Base-by-base conservation (phyloP, 2,888 invertebrate genomes). In the Ischnus inquisitorius region DNA sequence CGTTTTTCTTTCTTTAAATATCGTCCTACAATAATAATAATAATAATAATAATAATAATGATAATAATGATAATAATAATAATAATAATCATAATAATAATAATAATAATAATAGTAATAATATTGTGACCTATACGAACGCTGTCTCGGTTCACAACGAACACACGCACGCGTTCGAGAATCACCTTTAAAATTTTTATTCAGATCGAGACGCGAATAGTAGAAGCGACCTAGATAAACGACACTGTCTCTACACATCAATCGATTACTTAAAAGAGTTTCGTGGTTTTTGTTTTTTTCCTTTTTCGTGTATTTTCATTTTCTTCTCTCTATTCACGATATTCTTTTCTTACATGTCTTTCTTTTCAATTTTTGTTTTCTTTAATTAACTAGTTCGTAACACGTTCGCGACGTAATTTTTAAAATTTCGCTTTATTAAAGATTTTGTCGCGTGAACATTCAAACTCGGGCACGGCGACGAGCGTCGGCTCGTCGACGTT, bases 231-330 rank as follows among this genome's bases (percentile, higher is more conserved):
- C 90, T 91, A 91, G 89, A 91, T 88, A 86, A 90, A 90, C 88
- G 89, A 91, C 91, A 91, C 89, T 91, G 89, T 89, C 89, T 88
- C 91, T 91, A 91, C 92, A 91, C 92, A 92, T 91, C 89, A 89
- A 91, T 91, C 89, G 89, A 90, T 91, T 91, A 90, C 86, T 88
- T 89, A 86, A 89, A 90, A 89, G 54, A 89, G 86, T 90, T 85
- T 82, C 74, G 79, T 80, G 16, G 57, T 46, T 75, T n/a, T n/a
- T n/a, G n/a, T n/a, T n/a, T n/a, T n/a, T n/a, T n/a, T n/a, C n/a
- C n/a, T n/a, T n/a, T 84, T 65, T 75, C 19, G 39, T 65, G 65
- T 76, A 6, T 67, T 43, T 46, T 68, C 74, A 4, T 67, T 41
- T 43, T 46, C 60, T 71, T 60, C 6, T 25, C 25, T 60, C 14